Evolutionary conservation across 2,888 invertebrate genomes (phyloP).

Genomic region (Julus scandinavius): DNA sequence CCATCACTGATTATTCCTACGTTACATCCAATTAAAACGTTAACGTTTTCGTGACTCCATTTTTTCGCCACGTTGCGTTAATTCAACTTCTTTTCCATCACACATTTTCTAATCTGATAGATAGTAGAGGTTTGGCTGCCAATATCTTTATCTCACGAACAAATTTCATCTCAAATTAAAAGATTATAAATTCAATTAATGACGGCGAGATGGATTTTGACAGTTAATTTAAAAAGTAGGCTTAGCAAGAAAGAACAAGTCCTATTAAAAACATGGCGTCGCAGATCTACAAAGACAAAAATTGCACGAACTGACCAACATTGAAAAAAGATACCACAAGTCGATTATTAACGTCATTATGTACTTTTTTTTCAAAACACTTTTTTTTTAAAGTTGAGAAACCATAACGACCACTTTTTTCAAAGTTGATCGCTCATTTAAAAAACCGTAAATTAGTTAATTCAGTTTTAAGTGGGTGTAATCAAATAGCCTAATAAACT

Average conservation of each 20-base stretch:
- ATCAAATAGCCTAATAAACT: slow-evolving; percentile 17
- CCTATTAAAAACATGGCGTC: not conserved
- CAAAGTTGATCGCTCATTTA: not conserved
- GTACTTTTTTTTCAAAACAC: too few species aligned
- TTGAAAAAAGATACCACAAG: not conserved
- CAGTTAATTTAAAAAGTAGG: slow-evolving; percentile 19
- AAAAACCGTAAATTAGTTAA: not conserved
- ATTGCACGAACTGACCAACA: not conserved
- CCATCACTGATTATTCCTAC: slow-evolving; percentile 13
- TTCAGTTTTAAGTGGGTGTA: not conserved
- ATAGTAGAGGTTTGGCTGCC: not conserved
- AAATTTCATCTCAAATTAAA: slow-evolving; percentile 33
- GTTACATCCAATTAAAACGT: slow-evolving; percentile 39
- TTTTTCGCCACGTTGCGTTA: slow-evolving; percentile 12
- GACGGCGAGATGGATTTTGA: slow-evolving; percentile 30
- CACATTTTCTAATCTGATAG: slow-evolving; percentile 30
- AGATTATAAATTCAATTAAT: slow-evolving; percentile 42
- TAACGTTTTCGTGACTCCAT: slow-evolving; percentile 35
- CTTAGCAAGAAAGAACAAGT: not conserved
- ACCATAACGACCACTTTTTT: not conserved
- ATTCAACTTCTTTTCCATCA: slow-evolving; percentile 24
- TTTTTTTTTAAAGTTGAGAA: not conserved
- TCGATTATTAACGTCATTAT: too few species aligned
- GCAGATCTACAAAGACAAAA: not conserved
- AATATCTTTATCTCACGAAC: slow-evolving; percentile 32